A percentile compares a stretch with the other conserved stretches of the same genome.
Evolutionary conservation across 2,797 vertebrate species (phyloP).

Genomic region (Apogon talboti): DNA sequence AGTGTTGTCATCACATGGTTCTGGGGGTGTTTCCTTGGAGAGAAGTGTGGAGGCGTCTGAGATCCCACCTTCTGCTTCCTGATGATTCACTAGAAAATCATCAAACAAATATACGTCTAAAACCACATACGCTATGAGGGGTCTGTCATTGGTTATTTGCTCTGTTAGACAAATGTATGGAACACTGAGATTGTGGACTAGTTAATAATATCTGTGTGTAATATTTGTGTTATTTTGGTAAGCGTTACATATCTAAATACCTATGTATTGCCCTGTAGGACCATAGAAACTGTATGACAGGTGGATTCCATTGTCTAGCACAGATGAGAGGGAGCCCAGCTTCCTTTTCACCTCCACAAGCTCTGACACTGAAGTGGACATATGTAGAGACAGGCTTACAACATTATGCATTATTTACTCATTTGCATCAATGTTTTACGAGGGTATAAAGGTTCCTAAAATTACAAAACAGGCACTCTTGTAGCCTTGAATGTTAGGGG

Average conservation of each 20-base stretch:
- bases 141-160: not conserved
- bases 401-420: not conserved
- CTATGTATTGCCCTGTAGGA: slow-evolving; percentile 64
- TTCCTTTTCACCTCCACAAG: slow-evolving; percentile 58
- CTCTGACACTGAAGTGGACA: slow-evolving; percentile 34
- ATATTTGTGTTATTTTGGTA: too few species aligned
- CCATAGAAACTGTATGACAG: slow-evolving; percentile 90
- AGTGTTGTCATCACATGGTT: not conserved
- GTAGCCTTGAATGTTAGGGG: not conserved
- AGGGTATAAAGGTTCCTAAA: not conserved
- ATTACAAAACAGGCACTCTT: not conserved
- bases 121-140: not conserved
- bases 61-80: not conserved
- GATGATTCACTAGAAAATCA: slow-evolving; percentile 39
- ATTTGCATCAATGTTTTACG: not conserved
- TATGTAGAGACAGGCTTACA: not conserved
- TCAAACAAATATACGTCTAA: slow-evolving; percentile 19
- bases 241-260: slow-evolving; percentile 28
- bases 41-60: not conserved
- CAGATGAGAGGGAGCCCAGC: slow-evolving; percentile 89
- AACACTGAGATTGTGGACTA: not conserved
- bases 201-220: not conserved
- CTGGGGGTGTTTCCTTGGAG: slow-evolving; percentile 13
- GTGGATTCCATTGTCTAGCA: slow-evolving; percentile 88
- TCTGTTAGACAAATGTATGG: not conserved